Conservation (phyloP, 2,113 vertebrate genomes). For the Turdus rufiventris region DNA sequence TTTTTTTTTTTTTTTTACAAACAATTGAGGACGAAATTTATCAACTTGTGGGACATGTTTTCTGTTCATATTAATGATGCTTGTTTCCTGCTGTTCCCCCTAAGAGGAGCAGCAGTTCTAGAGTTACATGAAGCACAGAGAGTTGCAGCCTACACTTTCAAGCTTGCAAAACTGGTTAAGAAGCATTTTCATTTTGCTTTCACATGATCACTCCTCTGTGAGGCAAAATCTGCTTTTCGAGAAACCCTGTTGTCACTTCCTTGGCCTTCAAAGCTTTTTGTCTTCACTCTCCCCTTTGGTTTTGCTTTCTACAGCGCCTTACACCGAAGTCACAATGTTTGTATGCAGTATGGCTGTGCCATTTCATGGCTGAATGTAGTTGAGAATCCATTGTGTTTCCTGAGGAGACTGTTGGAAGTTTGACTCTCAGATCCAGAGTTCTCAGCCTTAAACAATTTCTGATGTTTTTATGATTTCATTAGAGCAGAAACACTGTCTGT, state of each 20-base stretch:
- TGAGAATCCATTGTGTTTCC: background rate
- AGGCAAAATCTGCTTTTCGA: background rate
- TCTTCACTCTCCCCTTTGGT: background rate
- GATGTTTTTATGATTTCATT: background rate
- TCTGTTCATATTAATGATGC: background rate
- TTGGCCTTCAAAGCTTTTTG: background rate
- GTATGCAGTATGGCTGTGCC: background rate
- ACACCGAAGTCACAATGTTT: background rate
- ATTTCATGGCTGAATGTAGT: background rate
- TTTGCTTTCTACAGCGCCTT: background rate
- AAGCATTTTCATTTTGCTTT: background rate
- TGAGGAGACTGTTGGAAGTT: background rate
- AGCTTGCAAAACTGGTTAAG: background rate
- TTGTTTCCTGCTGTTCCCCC: background rate
- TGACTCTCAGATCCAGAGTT: background rate
- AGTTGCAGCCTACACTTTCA: background rate
- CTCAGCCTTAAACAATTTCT: background rate
- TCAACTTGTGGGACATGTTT: background rate
- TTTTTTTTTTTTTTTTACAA: background rate
- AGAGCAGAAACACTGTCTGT: background rate
- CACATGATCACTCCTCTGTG: background rate
- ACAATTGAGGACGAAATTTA: background rate
- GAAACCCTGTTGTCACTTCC: background rate
- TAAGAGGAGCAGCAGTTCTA: background rate
- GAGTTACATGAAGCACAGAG: rapidly evolving